A percentile compares a stretch with the other conserved stretches of the same genome.
These are phyloP conservation scores for Dicrostonyx torquatus DNA, from an alignment of 2,797 vertebrate species.

Conservation along the genomic window DNA sequence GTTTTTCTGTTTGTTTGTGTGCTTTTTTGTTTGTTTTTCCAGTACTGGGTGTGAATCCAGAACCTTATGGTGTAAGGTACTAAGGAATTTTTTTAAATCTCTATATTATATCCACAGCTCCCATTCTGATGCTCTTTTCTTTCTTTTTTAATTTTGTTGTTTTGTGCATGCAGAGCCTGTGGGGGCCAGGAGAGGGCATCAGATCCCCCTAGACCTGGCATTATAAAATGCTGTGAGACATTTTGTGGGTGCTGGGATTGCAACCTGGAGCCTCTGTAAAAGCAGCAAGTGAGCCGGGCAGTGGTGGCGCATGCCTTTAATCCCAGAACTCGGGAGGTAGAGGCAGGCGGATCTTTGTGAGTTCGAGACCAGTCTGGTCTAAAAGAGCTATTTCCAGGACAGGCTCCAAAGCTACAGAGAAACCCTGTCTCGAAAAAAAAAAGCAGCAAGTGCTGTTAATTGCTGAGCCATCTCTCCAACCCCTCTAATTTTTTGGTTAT, in stretches of 20 bases:
- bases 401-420: too few relatives aligned
- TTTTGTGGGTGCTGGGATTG: not conserved
- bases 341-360: too few relatives aligned
- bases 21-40: not conserved
- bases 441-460: not conserved
- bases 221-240: not conserved
- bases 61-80: not conserved
- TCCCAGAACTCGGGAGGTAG: too few relatives aligned
- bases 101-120: not conserved
- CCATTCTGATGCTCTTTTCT: not conserved
- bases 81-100: not conserved
- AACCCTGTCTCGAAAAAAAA: too few relatives aligned
- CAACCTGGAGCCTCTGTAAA: not conserved
- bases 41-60: not conserved
- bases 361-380: too few relatives aligned
- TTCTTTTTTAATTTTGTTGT: not conserved
- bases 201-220: not conserved
- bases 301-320: too few relatives aligned
- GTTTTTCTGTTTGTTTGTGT: not conserved
- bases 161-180: not conserved
- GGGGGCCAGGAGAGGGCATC: not conserved
- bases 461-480: not conserved
- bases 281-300: not conserved
- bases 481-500: not conserved
- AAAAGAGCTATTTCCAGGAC: too few relatives aligned